Evolutionary conservation across 1,140 invertebrate species (phyloP).

Genomic region (Ceratina japonica): DNA sequence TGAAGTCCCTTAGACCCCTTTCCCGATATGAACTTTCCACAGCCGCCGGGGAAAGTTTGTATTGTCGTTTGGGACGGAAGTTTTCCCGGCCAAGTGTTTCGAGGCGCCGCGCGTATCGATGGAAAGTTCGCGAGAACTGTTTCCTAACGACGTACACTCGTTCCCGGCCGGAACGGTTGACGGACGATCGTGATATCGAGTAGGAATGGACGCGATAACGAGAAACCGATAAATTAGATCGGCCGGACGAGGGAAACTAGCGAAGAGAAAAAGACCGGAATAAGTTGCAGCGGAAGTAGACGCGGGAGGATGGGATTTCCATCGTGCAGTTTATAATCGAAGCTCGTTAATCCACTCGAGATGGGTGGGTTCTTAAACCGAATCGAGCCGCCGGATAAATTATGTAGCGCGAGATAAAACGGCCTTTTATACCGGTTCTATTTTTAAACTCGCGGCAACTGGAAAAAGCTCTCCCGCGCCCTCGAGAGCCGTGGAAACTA

Average conservation of each 20-base stretch:
- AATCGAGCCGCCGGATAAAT: slow-evolving; percentile 1
- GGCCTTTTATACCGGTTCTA: neutral
- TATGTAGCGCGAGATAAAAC: neutral
- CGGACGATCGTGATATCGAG: neutral
- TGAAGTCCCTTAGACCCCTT: slow-evolving; percentile 47
- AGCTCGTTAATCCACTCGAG: slow-evolving; percentile 6
- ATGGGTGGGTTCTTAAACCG: neutral
- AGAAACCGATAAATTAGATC: neutral
- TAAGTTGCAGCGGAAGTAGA: neutral
- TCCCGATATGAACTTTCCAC: slow-evolving; percentile 42
- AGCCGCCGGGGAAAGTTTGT: slow-evolving; percentile 37
- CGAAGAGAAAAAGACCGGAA: neutral
- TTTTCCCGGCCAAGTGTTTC: slow-evolving; percentile 41
- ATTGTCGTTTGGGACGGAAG: slow-evolving; percentile 39
- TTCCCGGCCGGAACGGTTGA: slow-evolving; percentile 6
- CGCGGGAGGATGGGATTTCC: too few species aligned
- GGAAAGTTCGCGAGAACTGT: slow-evolving; percentile 32
- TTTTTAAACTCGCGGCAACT: neutral
- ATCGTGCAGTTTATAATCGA: slow-evolving; percentile 10
- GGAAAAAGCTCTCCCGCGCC: neutral
- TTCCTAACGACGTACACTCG: slow-evolving; percentile 24
- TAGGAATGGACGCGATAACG: neutral
- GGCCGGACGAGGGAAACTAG: neutral
- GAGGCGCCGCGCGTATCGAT: slow-evolving; percentile 43
- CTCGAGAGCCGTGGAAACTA: neutral